Evolutionary conservation across 2,888 invertebrate genomes (phyloP).

Genomic region (Drosophila aldrichi): DNA sequence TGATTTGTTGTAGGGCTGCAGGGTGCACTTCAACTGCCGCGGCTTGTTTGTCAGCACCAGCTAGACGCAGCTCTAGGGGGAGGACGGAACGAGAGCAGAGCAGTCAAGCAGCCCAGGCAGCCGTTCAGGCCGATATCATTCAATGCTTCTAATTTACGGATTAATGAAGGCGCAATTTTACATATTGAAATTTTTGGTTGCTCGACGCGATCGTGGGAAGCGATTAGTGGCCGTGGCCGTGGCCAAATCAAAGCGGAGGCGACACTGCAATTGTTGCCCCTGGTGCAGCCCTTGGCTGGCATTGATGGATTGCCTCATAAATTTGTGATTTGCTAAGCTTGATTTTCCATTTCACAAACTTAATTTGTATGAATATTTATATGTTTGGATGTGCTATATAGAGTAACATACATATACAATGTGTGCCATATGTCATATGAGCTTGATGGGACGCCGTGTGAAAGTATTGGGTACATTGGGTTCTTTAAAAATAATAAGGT

Average conservation of each 20-base stretch:
- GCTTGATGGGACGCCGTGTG: constrained; percentile 17
- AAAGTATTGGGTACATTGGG: constrained; percentile 33
- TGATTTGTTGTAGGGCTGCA: constrained; percentile 53
- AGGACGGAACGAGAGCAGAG: constrained; percentile 19
- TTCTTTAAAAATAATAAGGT: too few species aligned
- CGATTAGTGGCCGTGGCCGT: constrained; percentile 63
- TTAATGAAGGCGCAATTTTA: constrained; percentile 81
- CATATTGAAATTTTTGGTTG: constrained; percentile 68
- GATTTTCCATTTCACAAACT: constrained; percentile 54
- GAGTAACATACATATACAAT: neutral
- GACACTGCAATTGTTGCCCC: constrained; percentile 29
- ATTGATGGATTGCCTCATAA: constrained; percentile 77
- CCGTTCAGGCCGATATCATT: constrained; percentile 60
- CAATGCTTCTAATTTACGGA: constrained; percentile 80
- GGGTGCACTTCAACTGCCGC: constrained; percentile 72
- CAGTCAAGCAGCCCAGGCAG: constrained; percentile 32
- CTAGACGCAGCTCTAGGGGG: neutral
- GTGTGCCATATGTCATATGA: neutral
- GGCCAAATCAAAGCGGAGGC: constrained; percentile 14
- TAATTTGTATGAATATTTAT: constrained; percentile 69
- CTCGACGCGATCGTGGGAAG: constrained; percentile 79
- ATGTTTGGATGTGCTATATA: neutral
- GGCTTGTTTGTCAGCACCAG: constrained; percentile 69
- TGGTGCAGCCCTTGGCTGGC: constrained; percentile 40
- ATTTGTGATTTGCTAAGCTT: constrained; percentile 74